These are phyloP conservation scores for Zaprionus kolodkinae DNA, from an alignment of 1,140 invertebrate species.

Conservation along the genomic window DNA sequence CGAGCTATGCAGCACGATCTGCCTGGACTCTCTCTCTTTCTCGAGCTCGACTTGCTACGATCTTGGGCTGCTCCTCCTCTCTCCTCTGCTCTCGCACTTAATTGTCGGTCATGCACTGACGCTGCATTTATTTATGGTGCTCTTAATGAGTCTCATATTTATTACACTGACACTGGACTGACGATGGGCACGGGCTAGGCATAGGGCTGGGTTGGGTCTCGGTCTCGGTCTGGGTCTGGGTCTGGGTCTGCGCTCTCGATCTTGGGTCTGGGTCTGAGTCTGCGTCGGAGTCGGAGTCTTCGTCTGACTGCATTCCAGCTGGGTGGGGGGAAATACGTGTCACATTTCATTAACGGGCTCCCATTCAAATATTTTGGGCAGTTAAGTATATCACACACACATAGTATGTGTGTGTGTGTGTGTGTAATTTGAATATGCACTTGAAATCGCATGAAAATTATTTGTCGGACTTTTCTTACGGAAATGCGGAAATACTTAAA, in stretches of 20 bases:
- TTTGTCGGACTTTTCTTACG: constrained; percentile 64
- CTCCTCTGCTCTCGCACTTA: constrained; percentile 48
- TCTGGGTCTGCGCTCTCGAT: background rate
- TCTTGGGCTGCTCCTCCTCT: constrained; percentile 66
- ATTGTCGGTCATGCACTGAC: constrained; percentile 81
- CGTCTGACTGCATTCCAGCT: constrained; percentile 29
- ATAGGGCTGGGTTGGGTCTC: constrained; percentile 15
- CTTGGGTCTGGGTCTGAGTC: constrained; percentile 3
- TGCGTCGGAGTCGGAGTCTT: too few relatives aligned
- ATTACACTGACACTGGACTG: constrained; percentile 68
- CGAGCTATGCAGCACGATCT: constrained; percentile 42
- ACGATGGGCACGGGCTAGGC: constrained; percentile 52
- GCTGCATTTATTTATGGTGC: constrained; percentile 81
- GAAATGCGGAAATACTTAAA: constrained; percentile 69
- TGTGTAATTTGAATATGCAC: constrained; percentile 80
- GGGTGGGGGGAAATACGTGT: constrained; percentile 80
- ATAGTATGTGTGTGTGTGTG: constrained; percentile 14
- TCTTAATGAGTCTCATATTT: constrained; percentile 83
- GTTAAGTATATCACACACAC: constrained; percentile 51
- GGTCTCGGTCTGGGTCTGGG: background rate
- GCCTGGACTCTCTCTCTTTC: constrained; percentile 19
- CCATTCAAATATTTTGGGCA: constrained; percentile 57
- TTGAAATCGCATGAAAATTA: constrained; percentile 80
- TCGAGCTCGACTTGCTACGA: constrained; percentile 26
- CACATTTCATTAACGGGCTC: constrained; percentile 77